A percentile compares a stretch with the other conserved stretches of the same genome.
Conservation (phyloP, 2,888 invertebrate genomes). For the Tachina lurida region DNA sequence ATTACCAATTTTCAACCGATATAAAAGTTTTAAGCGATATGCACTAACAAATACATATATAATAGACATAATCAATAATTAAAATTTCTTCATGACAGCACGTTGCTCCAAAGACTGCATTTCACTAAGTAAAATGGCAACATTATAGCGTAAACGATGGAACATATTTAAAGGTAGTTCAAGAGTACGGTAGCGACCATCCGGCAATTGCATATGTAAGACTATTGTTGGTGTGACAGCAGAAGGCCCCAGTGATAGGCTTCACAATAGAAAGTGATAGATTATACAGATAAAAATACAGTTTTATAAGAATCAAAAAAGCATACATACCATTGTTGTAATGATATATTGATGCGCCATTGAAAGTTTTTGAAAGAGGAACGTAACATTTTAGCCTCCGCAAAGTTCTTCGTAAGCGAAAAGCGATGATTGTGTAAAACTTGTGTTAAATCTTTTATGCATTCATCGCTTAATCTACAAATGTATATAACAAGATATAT, state of each 20-base stretch:
- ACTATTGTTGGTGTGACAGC: constrained; percentile 83
- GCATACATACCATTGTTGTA: constrained; percentile 84
- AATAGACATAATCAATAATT: constrained; percentile 40
- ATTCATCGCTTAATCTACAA: constrained; percentile 83
- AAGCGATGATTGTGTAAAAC: constrained; percentile 84
- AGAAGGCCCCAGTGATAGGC: constrained; percentile 31
- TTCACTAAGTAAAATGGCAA: constrained; percentile 84
- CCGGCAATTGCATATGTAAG: constrained; percentile 83
- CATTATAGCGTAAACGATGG: constrained; percentile 84
- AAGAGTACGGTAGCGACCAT: constrained; percentile 83
- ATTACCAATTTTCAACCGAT: neutral
- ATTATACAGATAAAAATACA: neutral
- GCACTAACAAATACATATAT: neutral
- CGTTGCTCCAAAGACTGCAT: constrained; percentile 83
- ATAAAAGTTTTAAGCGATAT: neutral
- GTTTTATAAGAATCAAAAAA: neutral
- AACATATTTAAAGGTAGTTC: constrained; percentile 84
- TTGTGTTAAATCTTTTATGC: constrained; percentile 84
- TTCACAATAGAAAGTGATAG: neutral
- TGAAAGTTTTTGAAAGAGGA: constrained; percentile 82
- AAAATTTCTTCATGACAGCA: constrained; percentile 82
- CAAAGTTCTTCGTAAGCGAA: constrained; percentile 80
- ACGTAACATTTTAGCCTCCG: constrained; percentile 82
- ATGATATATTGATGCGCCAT: constrained; percentile 84
- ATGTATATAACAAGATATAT: neutral